These are phyloP conservation scores for Thelaira solivaga DNA, from an alignment of 2,888 invertebrate species.

Conservation along the genomic window DNA sequence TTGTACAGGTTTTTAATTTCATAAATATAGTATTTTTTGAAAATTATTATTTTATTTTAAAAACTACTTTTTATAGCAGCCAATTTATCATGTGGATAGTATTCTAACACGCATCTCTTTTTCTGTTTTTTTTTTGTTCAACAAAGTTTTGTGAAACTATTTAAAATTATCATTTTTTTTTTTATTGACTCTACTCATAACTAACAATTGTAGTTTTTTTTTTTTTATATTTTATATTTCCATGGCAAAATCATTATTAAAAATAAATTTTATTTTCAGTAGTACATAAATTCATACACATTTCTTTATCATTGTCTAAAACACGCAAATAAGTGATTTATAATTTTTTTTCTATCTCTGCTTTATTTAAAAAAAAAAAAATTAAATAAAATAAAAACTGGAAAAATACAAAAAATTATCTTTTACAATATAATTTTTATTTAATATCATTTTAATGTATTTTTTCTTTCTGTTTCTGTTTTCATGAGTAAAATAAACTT, in stretches of 20 bases:
- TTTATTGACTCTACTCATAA: neutral
- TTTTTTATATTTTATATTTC: neutral
- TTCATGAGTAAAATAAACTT: neutral
- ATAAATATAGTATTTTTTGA: no score
- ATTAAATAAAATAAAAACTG: no score
- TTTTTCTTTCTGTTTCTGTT: constrained; percentile 30
- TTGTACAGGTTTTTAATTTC: no score
- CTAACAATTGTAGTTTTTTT: constrained; percentile 18
- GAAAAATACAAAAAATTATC: constrained; percentile 39
- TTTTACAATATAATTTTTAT: constrained; percentile 58
- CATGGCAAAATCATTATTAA: constrained; percentile 21
- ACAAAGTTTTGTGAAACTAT: constrained; percentile 1
- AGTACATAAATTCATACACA: no score
- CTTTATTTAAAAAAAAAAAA: constrained; percentile 40
- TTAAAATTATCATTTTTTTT: constrained; percentile 19
- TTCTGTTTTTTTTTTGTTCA: neutral
- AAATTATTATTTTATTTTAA: constrained; percentile 9
- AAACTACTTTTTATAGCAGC: neutral
- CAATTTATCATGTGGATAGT: constrained; percentile 25
- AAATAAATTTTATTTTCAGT: constrained; percentile 23
- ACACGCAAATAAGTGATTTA: constrained; percentile 63
- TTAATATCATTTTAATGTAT: constrained; percentile 63
- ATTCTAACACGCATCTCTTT: constrained; percentile 45
- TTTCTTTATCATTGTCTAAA: constrained; percentile 59
- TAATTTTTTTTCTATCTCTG: constrained; percentile 28